phyloP scores from a whole-genome alignment of 2,113 vertebrate genomes.

The Ptychochromis oligacanthus region DNA sequence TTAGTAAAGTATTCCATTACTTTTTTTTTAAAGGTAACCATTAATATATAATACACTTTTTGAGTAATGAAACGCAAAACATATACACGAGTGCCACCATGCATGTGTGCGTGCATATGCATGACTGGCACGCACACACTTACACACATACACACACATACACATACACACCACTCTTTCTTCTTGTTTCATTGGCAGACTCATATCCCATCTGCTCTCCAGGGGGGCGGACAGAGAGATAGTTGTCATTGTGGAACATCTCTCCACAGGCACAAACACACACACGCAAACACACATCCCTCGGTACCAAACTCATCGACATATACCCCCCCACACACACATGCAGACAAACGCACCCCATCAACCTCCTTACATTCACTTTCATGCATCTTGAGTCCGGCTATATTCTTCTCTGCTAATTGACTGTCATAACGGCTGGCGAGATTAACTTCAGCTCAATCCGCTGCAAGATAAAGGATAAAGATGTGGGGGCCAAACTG shows the following conservation, averaged over 20 bases:
- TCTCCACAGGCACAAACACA: constrained; percentile 47
- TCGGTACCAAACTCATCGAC: constrained; percentile 26
- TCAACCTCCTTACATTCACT: constrained; percentile 51
- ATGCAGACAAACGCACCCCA: constrained; percentile 2
- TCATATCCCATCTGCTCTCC: constrained; percentile 78
- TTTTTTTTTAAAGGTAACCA: neutral
- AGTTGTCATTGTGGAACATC: constrained; percentile 76
- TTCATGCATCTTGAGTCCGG: constrained; percentile 54
- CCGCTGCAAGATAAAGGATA: constrained; percentile 73
- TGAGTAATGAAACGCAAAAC: neutral
- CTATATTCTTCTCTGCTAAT: constrained; percentile 81
- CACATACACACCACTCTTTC: constrained; percentile 57
- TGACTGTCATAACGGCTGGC: constrained; percentile 79
- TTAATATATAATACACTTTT: neutral
- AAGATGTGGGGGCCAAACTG: constrained; percentile 62
- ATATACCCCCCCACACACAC: constrained; percentile 19
- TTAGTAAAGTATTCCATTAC: neutral
- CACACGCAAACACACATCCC: constrained; percentile 3
- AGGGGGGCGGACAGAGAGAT: constrained; percentile 74
- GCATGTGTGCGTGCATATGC: constrained; percentile 68
- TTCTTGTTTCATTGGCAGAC: constrained; percentile 74
- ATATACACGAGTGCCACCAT: constrained; percentile 10
- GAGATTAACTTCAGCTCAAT: constrained; percentile 81
- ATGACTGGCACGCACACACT: constrained; percentile 58
- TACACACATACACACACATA: constrained; percentile 28